Evolutionary conservation across 2,888 invertebrate genomes (phyloP), one percentile per base, ranked within the genome.

Genomic region (Athalia circularis): DNA sequence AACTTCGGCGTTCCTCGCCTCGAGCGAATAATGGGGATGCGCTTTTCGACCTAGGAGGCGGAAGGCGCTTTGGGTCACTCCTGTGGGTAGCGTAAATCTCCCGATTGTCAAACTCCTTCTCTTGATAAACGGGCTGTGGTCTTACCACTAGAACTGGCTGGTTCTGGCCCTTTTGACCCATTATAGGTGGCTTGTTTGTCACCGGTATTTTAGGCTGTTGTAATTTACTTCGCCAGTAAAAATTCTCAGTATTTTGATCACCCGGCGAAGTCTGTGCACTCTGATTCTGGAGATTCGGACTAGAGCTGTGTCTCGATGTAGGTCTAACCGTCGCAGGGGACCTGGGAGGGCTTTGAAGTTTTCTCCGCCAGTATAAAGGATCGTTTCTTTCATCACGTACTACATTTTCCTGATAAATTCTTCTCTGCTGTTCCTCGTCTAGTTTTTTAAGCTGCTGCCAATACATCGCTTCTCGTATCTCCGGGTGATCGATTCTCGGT

Each of bases 401-500:
- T 29, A 72, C 68, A 79, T 88, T 87, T 29, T 86, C 85, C 75
- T 88, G 85, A 80, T 86, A 89, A 45, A 89, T 87, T 45, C 84
- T 81, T 7, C 86, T 81, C 77, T 89, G 89, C 64, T 88, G 89
- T 83, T 94, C 94, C 88, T 94, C 94, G 86, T 93, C 92, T 67
- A 93, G 91, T 84, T 93, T 94, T 85, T 93, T 94, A 77, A 94
- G 88, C 85, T 94, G 94, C 83, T 94, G 93, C 94, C 94, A 94
- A 82, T 94, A 94, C 84, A 93, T 94, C 0, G 93, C 94, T 86
- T 94, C 94, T 6, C 88, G 83, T 15, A 88, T 85, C 74, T 88
- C 86, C 2, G 89, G 87, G 4, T 84, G 78, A 13, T 86, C 85
- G 48, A 84, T 85, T 52, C 13, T 59, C 48, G 76, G 57, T n/a